phyloP scores from a whole-genome alignment of 2,797 vertebrate genomes.

The Phylloscopus collybita region DNA sequence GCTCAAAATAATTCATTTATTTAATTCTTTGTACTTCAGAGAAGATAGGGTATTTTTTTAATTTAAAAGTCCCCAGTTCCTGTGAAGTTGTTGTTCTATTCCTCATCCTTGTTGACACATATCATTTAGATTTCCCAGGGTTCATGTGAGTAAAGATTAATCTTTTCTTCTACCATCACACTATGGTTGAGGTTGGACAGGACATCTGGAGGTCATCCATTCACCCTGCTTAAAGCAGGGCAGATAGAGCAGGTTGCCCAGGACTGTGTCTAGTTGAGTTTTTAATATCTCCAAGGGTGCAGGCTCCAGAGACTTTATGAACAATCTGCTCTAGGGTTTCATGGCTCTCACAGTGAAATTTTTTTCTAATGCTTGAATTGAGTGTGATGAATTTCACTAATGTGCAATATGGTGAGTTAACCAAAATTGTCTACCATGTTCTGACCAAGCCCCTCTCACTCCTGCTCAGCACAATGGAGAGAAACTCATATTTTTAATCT shows the following conservation, averaged over 20 bases:
- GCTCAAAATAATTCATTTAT: neutral
- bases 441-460: neutral
- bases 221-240: neutral
- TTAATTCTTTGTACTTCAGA: neutral
- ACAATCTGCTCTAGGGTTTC: neutral
- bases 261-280: neutral
- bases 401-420: neutral
- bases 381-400: neutral
- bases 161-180: neutral
- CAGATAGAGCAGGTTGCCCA: neutral
- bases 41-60: neutral
- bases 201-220: neutral
- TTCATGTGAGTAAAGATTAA: neutral
- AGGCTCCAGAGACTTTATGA: neutral
- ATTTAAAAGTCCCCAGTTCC: neutral
- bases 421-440: neutral
- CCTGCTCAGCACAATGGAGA: neutral
- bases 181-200: neutral
- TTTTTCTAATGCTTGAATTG: neutral
- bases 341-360: neutral
- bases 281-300: neutral
- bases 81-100: neutral
- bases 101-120: neutral
- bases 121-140: neutral
- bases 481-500: neutral